Conservation (phyloP, 1,140 invertebrate species). For the Metaphire vulgaris region DNA sequence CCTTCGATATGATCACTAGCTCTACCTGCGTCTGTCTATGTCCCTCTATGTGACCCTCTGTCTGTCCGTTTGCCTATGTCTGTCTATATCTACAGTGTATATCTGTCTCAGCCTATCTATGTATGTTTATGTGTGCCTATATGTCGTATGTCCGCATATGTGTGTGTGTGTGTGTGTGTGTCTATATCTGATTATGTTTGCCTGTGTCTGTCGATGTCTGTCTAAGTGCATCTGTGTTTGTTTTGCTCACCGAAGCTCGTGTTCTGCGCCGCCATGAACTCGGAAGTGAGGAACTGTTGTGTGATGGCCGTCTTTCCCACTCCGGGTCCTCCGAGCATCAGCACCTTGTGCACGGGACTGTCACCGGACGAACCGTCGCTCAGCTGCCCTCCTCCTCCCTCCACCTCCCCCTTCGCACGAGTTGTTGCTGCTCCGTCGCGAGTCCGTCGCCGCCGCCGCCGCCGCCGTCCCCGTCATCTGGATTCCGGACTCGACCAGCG, state of each 20-base stretch:
- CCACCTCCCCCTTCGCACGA: background rate
- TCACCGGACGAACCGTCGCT: background rate
- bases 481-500: background rate
- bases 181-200: background rate
- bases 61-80: no score
- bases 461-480: background rate
- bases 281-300: slow-evolving; percentile 86
- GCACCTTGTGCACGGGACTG: slow-evolving; percentile 56
- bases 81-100: no score
- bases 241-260: slow-evolving; percentile 51
- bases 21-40: no score
- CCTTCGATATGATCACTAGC: no score
- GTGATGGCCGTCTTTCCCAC: slow-evolving; percentile 82
- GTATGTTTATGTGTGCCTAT: background rate
- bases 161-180: background rate
- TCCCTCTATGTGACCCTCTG: no score
- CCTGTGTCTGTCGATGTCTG: background rate
- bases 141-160: background rate
- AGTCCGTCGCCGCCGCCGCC: background rate
- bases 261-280: slow-evolving; percentile 87
- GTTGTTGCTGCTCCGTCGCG: background rate
- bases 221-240: no score
- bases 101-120: no score
- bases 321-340: slow-evolving; percentile 74
- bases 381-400: background rate